These are phyloP conservation scores for Amblyopsis hoosieri DNA, from an alignment of 2,797 vertebrate genomes.

Conservation along the genomic window DNA sequence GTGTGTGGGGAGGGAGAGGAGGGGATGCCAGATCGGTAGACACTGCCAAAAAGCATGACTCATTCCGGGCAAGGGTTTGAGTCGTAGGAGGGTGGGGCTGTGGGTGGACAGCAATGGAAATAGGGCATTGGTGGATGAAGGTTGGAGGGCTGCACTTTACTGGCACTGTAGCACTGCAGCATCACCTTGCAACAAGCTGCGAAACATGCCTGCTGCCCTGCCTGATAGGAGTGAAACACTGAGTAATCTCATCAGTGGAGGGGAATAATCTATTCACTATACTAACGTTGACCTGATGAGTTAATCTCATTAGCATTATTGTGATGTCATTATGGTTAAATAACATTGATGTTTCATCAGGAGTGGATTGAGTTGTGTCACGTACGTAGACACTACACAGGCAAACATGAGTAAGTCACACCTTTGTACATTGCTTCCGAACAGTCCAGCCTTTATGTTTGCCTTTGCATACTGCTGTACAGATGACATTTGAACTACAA, in stretches of 20 bases:
- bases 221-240: too few relatives aligned
- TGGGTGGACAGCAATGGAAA: constrained; percentile 55
- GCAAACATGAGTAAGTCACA: not conserved
- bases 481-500: too few relatives aligned
- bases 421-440: too few relatives aligned
- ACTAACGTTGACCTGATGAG: constrained; percentile 5
- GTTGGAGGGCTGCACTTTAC: constrained; percentile 7
- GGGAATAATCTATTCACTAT: not conserved
- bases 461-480: too few relatives aligned
- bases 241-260: constrained; percentile 3
- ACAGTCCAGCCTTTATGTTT: too few relatives aligned
- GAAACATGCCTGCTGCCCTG: constrained; percentile 5
- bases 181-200: constrained; percentile 12
- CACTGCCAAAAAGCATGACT: constrained; percentile 61
- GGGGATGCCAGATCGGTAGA: not conserved
- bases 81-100: constrained; percentile 34
- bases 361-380: not conserved
- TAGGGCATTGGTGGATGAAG: constrained; percentile 53
- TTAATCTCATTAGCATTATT: not conserved
- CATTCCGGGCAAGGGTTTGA: constrained; percentile 39
- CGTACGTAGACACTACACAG: not conserved
- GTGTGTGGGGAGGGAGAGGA: constrained; percentile 7
- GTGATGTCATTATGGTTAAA: too few relatives aligned
- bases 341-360: too few relatives aligned
- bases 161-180: not conserved